Conservation (phyloP, 2,888 invertebrate species). For the Lacanobia oleracea region DNA sequence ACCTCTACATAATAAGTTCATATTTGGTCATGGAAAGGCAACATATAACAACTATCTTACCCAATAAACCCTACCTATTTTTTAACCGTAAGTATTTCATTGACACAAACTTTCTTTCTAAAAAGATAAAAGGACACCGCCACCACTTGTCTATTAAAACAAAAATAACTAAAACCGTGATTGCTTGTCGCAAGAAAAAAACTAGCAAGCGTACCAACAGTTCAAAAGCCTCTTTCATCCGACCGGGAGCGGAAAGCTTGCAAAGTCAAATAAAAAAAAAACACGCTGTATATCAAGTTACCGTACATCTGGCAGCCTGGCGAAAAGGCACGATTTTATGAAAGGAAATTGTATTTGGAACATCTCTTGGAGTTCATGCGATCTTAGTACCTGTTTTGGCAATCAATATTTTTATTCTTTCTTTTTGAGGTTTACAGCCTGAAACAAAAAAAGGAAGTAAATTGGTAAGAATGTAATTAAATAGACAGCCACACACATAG, state of each 20-base stretch:
- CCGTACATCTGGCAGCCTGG: constrained; percentile 69
- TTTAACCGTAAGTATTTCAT: too few relatives aligned
- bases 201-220: constrained; percentile 56
- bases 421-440: not conserved
- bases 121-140: constrained; percentile 39
- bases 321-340: constrained; percentile 67
- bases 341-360: constrained; percentile 61
- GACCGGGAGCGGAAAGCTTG: constrained; percentile 70
- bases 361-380: constrained; percentile 51
- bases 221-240: constrained; percentile 70
- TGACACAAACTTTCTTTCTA: constrained; percentile 2
- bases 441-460: not conserved
- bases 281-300: constrained; percentile 68
- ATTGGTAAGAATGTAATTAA: too few relatives aligned
- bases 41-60: too few relatives aligned
- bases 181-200: constrained; percentile 63
- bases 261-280: constrained; percentile 64
- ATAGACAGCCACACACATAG: too few relatives aligned
- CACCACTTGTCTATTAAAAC: constrained; percentile 60
- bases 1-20: too few relatives aligned
- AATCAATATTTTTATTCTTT: not conserved
- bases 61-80: too few relatives aligned
- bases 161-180: constrained; percentile 58
- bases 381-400: constrained; percentile 51
- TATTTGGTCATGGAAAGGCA: too few relatives aligned